Evolutionary conservation across 2,797 vertebrate species (phyloP).

Genomic region (Alfaro cultratus): DNA sequence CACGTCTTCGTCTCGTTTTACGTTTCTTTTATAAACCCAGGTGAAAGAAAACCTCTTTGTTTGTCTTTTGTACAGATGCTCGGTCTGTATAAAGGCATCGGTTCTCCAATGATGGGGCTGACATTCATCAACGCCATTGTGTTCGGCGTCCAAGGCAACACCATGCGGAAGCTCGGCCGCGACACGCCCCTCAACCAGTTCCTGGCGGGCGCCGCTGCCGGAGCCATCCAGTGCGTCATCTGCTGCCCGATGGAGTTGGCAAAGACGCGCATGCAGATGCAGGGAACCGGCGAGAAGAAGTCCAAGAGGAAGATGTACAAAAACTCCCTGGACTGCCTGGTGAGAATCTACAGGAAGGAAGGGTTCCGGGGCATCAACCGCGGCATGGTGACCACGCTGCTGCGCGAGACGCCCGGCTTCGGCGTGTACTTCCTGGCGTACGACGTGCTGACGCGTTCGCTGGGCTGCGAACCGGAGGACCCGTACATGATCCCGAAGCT

Average conservation of each 20-base stretch:
- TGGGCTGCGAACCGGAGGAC: slow-evolving; percentile 93
- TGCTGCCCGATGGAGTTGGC: slow-evolving; percentile 99
- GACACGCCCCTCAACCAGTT: slow-evolving; percentile 97
- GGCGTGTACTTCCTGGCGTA: slow-evolving; percentile 97
- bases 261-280: slow-evolving; percentile 98
- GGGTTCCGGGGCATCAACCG: slow-evolving; percentile 91
- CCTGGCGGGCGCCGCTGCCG: slow-evolving; percentile 91
- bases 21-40: not conserved
- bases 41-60: not conserved
- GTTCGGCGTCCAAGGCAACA: slow-evolving; percentile 95
- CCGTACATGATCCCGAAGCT: slow-evolving; percentile 92
- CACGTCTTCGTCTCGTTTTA: too few species aligned
- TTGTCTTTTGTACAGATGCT: slow-evolving; percentile 77
- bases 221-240: slow-evolving; percentile 93
- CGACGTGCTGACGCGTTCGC: slow-evolving; percentile 87
- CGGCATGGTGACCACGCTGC: slow-evolving; percentile 92
- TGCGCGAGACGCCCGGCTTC: slow-evolving; percentile 94
- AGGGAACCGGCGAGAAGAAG: slow-evolving; percentile 92
- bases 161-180: slow-evolving; percentile 86
- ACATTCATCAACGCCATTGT: slow-evolving; percentile 98
- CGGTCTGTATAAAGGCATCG: slow-evolving; percentile 96
- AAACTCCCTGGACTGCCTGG: slow-evolving; percentile 95
- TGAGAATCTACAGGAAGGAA: slow-evolving; percentile 91
- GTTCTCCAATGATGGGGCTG: slow-evolving; percentile 98
- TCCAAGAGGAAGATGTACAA: slow-evolving; percentile 89